Base-by-base conservation (phyloP, 2,888 invertebrate genomes). In the Conus canariensis region DNA sequence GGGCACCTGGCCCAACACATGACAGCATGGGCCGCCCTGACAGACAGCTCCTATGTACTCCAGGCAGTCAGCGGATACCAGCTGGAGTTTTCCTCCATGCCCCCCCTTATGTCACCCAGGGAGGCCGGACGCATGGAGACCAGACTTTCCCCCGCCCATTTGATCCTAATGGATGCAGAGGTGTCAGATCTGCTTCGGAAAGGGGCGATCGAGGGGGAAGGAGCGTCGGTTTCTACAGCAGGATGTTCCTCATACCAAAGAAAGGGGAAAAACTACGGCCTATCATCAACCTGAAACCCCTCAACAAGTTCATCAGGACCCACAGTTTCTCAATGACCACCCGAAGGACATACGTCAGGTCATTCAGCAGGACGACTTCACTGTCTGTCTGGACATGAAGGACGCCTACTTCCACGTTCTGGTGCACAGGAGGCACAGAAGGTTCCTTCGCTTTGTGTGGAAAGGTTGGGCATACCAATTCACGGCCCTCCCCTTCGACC, bases 221-320 rank as follows among this genome's bases (percentile, higher is more conserved):
- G n/a, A n/a, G n/a, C n/a, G n/a, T n/a, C n/a, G n/a, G n/a, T 85
- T n/a, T n/a, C n/a, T n/a, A n/a, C n/a, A n/a, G n/a, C n/a, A n/a
- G n/a, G n/a, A n/a, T n/a, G n/a, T n/a, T 85, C 85, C 85, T 85
- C n/a, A 59, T 85, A 1, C 85, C 58, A 5, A 85, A 85, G 59
- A 85, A 85, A n/a, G n/a, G n/a, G 4, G 85, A 59, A 9, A 85
- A 85, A n/a, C 16, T 59, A 9, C 58, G 59, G 7, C 85, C 85
- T 2, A 59, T 85, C 58, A 85, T 59, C 58, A 85, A 85, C n/a
- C n/a, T 85, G 59, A 85, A 85, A n/a, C 85, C 58, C n/a, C 58
- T 85, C 22, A 85, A 59, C n/a, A 19, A n/a, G 59, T 85, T n/a
- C n/a, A 9, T 85, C n/a, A 9, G n/a, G 45, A 4, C 85, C 9